Base-by-base conservation (phyloP, 2,888 invertebrate species). In the Torymus texanus region DNA sequence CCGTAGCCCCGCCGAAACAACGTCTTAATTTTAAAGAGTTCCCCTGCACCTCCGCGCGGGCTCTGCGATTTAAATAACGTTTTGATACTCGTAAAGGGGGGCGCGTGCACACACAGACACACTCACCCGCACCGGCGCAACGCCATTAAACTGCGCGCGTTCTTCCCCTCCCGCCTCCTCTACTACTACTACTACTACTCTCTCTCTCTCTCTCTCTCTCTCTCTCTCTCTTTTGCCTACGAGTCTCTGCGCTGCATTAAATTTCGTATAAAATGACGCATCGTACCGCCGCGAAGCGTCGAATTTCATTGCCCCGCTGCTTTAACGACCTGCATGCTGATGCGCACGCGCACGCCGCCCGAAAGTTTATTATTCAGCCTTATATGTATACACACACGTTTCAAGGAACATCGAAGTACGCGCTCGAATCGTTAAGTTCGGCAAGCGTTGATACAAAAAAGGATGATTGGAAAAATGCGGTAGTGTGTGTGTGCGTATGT, bases 231-330 rank as follows among this genome's bases (percentile, higher is more conserved):
- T 29, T 29, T 29, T 29, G 21, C 55, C 24, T 56, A 12, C 61
- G 56, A 8, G 18, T 14, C 24, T 16, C 51, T n/a, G n/a, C n/a
- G 59, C 71, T 71, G 71, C 75, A 71, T 79, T 79, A 73, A 79
- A 79, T 79, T 79, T 79, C 72, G 72, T 72, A 79, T 62, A 75
- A 72, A 75, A 79, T 67, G 79, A 79, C 62, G 66, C 71, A 61
- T 61, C 41, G 70, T 58, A 75, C 61, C 75, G 75, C 50, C 70
- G 77, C 73, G 50, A 73, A 73, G 75, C 50, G 74, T 80, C 73
- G 50, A 73, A 73, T 77, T 80, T 80, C 80, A 80, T 76, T 68
- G 68, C 50, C 18, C 70, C 10, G 29, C 14, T 4, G 61, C 58
- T 66, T 75, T 75, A 79, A 71, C 79, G 65, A 70, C 70, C 75